phyloP scores from a whole-genome alignment of 2,113 vertebrate species.

The Esox niger region DNA sequence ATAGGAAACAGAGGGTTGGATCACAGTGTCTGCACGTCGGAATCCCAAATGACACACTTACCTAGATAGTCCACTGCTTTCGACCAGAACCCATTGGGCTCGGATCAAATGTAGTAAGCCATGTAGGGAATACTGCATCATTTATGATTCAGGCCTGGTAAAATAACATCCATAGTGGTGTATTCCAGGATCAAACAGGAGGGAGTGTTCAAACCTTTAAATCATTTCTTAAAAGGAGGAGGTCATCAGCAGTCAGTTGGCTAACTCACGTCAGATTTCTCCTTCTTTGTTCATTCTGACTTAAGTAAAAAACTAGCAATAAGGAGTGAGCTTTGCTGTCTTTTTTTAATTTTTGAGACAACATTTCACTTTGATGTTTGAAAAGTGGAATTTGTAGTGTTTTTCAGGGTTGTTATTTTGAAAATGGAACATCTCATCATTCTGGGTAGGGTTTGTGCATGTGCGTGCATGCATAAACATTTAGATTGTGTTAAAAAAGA shows the following conservation, averaged over 20 bases:
- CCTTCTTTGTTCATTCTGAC: too few species aligned
- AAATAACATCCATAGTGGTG: too few species aligned
- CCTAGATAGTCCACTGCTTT: too few species aligned
- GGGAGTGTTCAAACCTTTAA: slow-evolving; percentile 60
- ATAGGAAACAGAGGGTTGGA: slow-evolving; percentile 40
- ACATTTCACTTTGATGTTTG: slow-evolving; percentile 63
- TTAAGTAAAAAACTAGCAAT: neutral
- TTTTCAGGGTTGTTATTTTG: slow-evolving; percentile 25
- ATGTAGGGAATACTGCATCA: too few species aligned
- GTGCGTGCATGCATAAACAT: slow-evolving; percentile 13
- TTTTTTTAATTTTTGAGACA: slow-evolving; percentile 46
- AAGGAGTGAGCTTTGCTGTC: slow-evolving; percentile 45
- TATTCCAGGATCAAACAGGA: slow-evolving; percentile 57
- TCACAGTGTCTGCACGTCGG: too few species aligned
- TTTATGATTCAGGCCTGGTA: slow-evolving; percentile 22
- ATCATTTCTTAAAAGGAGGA: slow-evolving; percentile 63
- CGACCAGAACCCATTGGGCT: too few species aligned
- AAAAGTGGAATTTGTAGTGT: slow-evolving; percentile 48
- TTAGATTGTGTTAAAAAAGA: slow-evolving; percentile 14
- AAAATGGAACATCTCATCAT: slow-evolving; percentile 25
- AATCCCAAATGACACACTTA: too few species aligned
- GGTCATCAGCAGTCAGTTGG: neutral
- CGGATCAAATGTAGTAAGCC: too few species aligned
- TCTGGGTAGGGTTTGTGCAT: slow-evolving; percentile 6
- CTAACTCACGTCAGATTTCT: too few species aligned